phyloP scores from a whole-genome alignment of 1,140 invertebrate species.

The Paraescarpia echinospica region DNA sequence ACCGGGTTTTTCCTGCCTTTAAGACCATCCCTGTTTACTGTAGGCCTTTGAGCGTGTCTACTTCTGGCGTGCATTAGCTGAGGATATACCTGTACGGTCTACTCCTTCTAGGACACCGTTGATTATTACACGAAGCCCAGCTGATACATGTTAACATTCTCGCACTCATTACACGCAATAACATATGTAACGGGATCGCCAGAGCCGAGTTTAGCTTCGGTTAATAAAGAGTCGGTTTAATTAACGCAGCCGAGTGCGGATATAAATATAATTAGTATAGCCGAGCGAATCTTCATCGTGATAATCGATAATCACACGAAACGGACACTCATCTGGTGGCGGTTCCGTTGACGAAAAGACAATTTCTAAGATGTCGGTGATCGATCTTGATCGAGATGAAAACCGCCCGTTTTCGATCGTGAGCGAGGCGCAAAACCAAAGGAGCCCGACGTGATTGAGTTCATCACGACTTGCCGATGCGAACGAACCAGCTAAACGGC shows the following conservation, averaged over 20 bases:
- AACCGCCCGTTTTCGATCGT: neutral
- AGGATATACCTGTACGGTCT: too few species aligned
- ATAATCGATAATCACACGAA: neutral
- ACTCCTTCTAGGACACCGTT: too few species aligned
- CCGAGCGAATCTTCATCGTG: neutral
- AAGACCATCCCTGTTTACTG: too few species aligned
- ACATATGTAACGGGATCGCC: neutral
- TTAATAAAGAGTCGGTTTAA: neutral
- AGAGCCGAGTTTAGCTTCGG: neutral
- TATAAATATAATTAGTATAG: neutral
- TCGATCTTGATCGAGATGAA: conserved; percentile 1
- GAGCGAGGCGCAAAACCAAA: neutral
- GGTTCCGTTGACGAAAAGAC: neutral
- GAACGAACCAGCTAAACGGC: neutral
- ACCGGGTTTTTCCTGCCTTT: too few species aligned
- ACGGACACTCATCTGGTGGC: neutral
- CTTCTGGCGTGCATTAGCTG: too few species aligned
- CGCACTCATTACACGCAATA: neutral
- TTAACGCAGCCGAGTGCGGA: neutral
- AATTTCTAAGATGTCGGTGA: neutral
- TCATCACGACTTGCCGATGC: neutral
- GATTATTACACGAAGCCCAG: too few species aligned
- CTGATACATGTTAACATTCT: neutral
- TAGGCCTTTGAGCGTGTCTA: too few species aligned
- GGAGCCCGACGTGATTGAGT: neutral